Evolutionary conservation across 2,888 invertebrate genomes (phyloP), one percentile per base, ranked within the genome.

Genomic region (Drosophila maculinotata): DNA sequence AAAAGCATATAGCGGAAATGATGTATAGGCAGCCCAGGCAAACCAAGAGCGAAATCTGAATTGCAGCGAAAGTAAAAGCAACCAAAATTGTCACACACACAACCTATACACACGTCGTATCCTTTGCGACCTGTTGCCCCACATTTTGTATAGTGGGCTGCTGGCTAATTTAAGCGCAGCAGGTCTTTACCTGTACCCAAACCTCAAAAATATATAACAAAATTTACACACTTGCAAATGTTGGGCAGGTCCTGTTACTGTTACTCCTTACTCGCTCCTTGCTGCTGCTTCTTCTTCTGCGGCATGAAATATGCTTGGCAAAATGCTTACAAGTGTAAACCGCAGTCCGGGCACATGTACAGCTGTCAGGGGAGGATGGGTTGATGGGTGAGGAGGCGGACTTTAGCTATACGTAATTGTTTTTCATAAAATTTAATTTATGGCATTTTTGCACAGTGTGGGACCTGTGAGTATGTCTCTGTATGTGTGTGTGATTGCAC

Each of bases 291-390:
- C 23, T 15, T 10, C 23, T 35, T 20, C 25, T 45, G 39, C 52
- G 2, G 20, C 62, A 72, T 82, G 72, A 84, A 82, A 81, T 82
- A 84, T 82, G 80, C 86, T 73, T 54, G 83, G 69, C 72, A 76
- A 80, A 80, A 82, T 82, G 81, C 84, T 84, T 86, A 86, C 83
- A 86, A 83, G 81, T 86, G 84, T 84, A 84, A 84, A 84, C 84
- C 83, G 79, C 81, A 86, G 83, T 68, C 63, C 51, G 64, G 75
- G 81, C 79, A 74, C 76, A 81, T 81, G 81, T 76, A 79, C 49
- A 76, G 58, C 74, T 81, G 84, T 81, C 85, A 38, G 44, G 35
- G 31, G 20, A 7, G 15, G 7, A 17, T 36, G 12, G n/a, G 14
- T 1, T 14, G 30, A 26, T 14, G 49, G 42, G 25, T 49, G 35